Evolutionary conservation across 2,797 vertebrate species (phyloP), one percentile per base, ranked within the genome.

Genomic region (Cryptoblepharus egeriae): DNA sequence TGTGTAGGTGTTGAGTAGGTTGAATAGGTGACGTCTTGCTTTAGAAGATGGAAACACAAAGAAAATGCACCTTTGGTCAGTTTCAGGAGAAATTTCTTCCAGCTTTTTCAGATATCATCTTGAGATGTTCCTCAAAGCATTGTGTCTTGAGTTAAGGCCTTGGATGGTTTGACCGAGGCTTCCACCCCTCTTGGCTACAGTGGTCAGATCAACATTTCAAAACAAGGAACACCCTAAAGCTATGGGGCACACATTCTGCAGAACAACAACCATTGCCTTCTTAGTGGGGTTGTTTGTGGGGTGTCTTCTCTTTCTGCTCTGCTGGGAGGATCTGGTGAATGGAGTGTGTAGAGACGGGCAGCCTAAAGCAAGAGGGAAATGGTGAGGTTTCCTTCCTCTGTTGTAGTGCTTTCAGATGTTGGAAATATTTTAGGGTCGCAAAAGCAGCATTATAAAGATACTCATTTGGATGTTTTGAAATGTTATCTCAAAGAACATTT

Each of bases 181-280:
- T 42, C 49, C 16, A 16, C 7, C 28, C n/a, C 57, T 30, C 32
- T 39, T 81, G 79, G 32, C 45, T 37, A 57, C 42, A 24, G 61
- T 57, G 20, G 22, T 28, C 80, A 72, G 79, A 22, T 49, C 42
- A 64, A 77, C 60, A 67, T 75, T 69, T 77, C 57, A 61, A 52
- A 61, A 70, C 22, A 52, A 60, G 60, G 24, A 30, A 18, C 11
- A 20, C 5, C 26, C 42, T 22, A 32, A 55, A 26, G 55, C 32
- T 37, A 32, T 37, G 63, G 58, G 32, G 20, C 28, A 30, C 37
- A 7, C 4, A 4, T 57, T 67, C 45, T 13, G 9, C 15, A 30
- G 45, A 67, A 1, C n/a, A 67, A 1, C n/a, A 39, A 35, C 20
- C 32, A 24, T 3, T 45, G 30, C 39, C 39, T 42, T 30, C 11